Evolutionary conservation across 1,140 invertebrate species (phyloP).

Genomic region (Heliconius hermathena): DNA sequence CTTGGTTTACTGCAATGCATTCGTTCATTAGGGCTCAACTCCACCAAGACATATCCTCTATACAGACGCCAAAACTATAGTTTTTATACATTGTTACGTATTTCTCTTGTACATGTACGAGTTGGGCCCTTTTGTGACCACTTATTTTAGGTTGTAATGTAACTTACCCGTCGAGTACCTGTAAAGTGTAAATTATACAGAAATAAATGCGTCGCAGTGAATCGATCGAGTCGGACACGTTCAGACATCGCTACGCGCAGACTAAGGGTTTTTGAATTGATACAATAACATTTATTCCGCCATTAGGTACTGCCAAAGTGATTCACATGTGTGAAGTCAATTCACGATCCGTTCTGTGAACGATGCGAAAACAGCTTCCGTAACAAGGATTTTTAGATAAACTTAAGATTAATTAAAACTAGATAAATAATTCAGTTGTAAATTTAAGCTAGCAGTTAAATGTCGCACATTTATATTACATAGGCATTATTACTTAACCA

Average conservation of each 20-base stretch:
- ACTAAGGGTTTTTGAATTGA: slow-evolving; percentile 58
- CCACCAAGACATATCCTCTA: slow-evolving; percentile 57
- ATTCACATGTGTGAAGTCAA: slow-evolving; percentile 75
- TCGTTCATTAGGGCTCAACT: slow-evolving; percentile 74
- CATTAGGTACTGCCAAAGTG: slow-evolving; percentile 80
- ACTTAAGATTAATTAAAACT: slow-evolving; percentile 74
- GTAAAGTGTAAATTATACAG: slow-evolving; percentile 79
- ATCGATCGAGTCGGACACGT: slow-evolving; percentile 52
- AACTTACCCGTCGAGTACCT: slow-evolving; percentile 79
- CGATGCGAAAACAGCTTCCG: slow-evolving; percentile 76
- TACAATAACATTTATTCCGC: slow-evolving; percentile 56
- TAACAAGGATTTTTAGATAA: slow-evolving; percentile 75
- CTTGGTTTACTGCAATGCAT: slow-evolving; percentile 80
- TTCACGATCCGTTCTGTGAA: slow-evolving; percentile 80
- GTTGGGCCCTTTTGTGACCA: slow-evolving; percentile 76
- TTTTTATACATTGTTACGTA: slow-evolving; percentile 68
- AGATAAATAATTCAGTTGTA: slow-evolving; percentile 80
- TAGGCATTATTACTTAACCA: slow-evolving; percentile 81
- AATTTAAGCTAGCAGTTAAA: slow-evolving; percentile 80
- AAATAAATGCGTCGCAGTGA: slow-evolving; percentile 75
- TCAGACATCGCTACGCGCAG: slow-evolving; percentile 17
- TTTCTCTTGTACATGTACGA: slow-evolving; percentile 55
- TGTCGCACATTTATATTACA: slow-evolving; percentile 77
- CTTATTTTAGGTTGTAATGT: slow-evolving; percentile 72
- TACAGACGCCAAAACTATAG: slow-evolving; percentile 65